Base-by-base conservation (phyloP, 2,888 invertebrate species). In the Argyresthia albistria region DNA sequence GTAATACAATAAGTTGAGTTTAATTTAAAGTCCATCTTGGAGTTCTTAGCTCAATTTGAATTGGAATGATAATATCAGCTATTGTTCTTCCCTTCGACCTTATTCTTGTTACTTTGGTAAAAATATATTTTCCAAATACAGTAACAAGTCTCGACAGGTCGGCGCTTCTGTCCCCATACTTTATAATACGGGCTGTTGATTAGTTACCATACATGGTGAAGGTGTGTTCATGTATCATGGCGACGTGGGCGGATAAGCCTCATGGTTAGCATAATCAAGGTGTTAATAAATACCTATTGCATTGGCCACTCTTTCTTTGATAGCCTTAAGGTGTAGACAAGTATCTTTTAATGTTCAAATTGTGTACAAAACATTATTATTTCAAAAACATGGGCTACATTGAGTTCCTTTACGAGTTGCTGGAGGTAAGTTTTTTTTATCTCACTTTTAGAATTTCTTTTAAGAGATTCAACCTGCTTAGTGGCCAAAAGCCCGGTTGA, bases 381-480 rank as follows among this genome's bases (percentile, higher is more conserved):
- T 11, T 4, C 45, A 56, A 55, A 53, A 70, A 57, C 54, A 83
- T 83, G 80, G 78, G 74, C 64, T 82, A 81, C 62, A 78, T 83
- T 57, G 79, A 80, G 52, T 81, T 82, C 59, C 65, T 84, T 14
- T 80, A 84, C 59, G 83, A 82, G 57, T 65, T 83, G 36, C 60
- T 84, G 12, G 79, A 86, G 82, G 84, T 82, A 58, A 67, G 77
- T 51, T 48, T 48, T 43, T 42, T 55, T 54, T 14, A 7, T 36
- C 8, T 36, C 9, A 36, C 36, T 36, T 9, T 36, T 36, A n/a
- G n/a, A n/a, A n/a, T n/a, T n/a, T n/a, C n/a, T n/a, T n/a, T n/a
- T n/a, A n/a, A n/a, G n/a, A n/a, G n/a, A n/a, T n/a, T n/a, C n/a
- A n/a, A n/a, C n/a, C n/a, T n/a, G n/a, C n/a, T n/a, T n/a, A n/a